phyloP scores from a whole-genome alignment of 2,888 invertebrate genomes.

The Nasonia oneida region DNA sequence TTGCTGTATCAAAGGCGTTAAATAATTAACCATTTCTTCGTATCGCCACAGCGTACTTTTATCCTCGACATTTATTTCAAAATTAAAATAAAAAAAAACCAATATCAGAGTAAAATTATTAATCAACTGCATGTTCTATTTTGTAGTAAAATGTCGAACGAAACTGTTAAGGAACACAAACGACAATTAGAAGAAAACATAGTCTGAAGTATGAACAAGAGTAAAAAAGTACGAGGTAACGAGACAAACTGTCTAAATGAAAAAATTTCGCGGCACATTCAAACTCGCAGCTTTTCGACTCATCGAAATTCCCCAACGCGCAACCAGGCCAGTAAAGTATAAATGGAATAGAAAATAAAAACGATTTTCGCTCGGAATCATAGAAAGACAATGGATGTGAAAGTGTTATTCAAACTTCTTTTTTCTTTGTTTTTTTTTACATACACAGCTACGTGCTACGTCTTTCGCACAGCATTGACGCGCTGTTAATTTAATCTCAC shows the following conservation, averaged over 20 bases:
- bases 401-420: slow-evolving; percentile 50
- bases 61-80: slow-evolving; percentile 7
- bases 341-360: slow-evolving; percentile 55
- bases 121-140: background rate
- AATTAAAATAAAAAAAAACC: slow-evolving; percentile 39
- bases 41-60: slow-evolving; percentile 62
- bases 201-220: slow-evolving; percentile 37
- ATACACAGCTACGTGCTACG: slow-evolving; percentile 71
- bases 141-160: slow-evolving; percentile 23
- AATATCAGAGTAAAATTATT: slow-evolving; percentile 28
- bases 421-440: slow-evolving; percentile 67
- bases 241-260: slow-evolving; percentile 48
- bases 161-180: slow-evolving; percentile 38
- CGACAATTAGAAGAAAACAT: slow-evolving; percentile 45
- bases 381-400: slow-evolving; percentile 52
- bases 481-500: slow-evolving; percentile 70
- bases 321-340: slow-evolving; percentile 63
- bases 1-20: slow-evolving; percentile 38
- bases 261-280: slow-evolving; percentile 58
- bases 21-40: slow-evolving; percentile 44
- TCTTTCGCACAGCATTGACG: slow-evolving; percentile 66
- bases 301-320: slow-evolving; percentile 59
- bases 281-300: slow-evolving; percentile 60
- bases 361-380: slow-evolving; percentile 31
- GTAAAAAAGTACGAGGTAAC: slow-evolving; percentile 49